phyloP scores from a whole-genome alignment of 2,888 invertebrate species.

The Alentia gelatinosa region DNA sequence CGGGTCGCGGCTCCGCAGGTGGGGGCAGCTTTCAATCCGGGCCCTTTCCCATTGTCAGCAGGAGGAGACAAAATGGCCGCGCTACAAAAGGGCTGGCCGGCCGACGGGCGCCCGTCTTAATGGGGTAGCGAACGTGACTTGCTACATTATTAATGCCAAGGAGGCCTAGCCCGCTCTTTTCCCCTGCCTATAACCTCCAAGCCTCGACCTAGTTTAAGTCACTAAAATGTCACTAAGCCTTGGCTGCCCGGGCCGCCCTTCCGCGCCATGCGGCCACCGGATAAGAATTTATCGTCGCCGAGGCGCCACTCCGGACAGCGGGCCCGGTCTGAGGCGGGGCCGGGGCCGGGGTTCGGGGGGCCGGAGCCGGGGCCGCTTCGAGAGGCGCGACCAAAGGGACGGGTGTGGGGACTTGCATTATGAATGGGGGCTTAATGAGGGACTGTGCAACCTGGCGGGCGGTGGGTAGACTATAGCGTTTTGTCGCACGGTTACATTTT shows the following conservation, averaged over 20 bases:
- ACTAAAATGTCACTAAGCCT: constrained; percentile 4
- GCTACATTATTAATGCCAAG: constrained; percentile 8
- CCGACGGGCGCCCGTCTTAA: neutral
- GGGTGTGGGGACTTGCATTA: neutral
- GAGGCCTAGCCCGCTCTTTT: neutral
- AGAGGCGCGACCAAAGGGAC: neutral
- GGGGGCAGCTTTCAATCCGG: constrained; percentile 16
- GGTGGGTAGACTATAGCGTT: no score
- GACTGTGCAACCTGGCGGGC: neutral
- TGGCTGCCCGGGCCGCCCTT: neutral
- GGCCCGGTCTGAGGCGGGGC: neutral
- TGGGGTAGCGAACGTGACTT: neutral
- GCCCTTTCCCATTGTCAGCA: constrained; percentile 21
- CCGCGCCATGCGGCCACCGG: neutral
- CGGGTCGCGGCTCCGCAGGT: neutral
- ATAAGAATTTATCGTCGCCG: neutral
- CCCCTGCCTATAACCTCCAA: neutral
- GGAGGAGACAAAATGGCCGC: constrained; percentile 12
- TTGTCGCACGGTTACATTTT: no score
- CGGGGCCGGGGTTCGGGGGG: neutral
- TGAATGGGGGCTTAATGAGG: neutral
- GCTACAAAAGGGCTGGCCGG: neutral
- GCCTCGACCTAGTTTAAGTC: neutral
- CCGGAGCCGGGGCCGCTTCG: neutral
- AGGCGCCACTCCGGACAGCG: neutral